Conservation (phyloP, 35 echinoderm and acorn worm species). For the Diadema setosum region DNA sequence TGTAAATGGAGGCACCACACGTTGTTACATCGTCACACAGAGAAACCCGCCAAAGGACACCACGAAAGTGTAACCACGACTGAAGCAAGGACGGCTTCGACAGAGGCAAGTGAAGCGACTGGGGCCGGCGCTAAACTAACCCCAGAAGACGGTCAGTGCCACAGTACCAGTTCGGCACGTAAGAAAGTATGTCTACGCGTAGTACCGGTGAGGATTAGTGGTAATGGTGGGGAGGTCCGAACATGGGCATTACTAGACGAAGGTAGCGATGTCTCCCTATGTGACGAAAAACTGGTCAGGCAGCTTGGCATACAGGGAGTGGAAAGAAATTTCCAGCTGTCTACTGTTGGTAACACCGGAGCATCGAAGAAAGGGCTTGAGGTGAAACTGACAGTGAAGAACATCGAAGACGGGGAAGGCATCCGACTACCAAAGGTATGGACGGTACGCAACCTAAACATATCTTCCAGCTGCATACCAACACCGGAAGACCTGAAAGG, state of each 20-base stretch:
- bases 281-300: slow-evolving; percentile 4
- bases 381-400: slow-evolving; percentile 4
- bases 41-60: background rate
- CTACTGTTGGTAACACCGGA: slow-evolving; percentile 27
- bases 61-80: background rate
- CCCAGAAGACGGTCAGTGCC: background rate
- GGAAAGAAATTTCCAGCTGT: slow-evolving; percentile 16
- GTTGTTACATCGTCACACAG: background rate
- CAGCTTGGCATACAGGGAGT: slow-evolving; percentile 5
- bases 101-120: background rate
- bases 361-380: background rate
- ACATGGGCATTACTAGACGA: slow-evolving; percentile 58
- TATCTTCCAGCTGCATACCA: slow-evolving; percentile 8
- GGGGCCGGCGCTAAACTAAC: background rate
- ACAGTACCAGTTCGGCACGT: background rate
- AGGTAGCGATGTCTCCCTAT: slow-evolving; percentile 41
- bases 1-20: slow-evolving; percentile 47
- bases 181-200: slow-evolving; percentile 22
- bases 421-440: slow-evolving; percentile 24
- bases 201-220: slow-evolving; percentile 35
- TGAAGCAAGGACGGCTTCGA: background rate
- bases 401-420: background rate
- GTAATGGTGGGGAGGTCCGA: background rate
- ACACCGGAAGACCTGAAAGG: background rate
- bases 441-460: slow-evolving; percentile 17